Evolutionary conservation across 2,888 invertebrate genomes (phyloP).

Genomic region (Caenorhabditis wallacei): DNA sequence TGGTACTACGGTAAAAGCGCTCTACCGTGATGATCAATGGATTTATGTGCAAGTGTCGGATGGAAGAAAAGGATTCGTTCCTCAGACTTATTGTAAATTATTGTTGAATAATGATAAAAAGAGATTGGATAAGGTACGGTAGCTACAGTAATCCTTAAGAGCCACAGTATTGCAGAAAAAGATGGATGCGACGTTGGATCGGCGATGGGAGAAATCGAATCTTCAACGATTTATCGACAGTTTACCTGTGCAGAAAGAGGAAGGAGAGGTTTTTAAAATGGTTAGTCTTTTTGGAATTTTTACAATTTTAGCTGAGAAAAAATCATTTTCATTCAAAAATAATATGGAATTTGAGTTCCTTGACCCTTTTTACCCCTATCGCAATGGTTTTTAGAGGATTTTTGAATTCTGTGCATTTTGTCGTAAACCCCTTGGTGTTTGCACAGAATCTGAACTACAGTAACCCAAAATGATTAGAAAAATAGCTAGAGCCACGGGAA

Average conservation of each 20-base stretch:
- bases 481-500: too few species aligned
- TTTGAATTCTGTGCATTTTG: background rate
- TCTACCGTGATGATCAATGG: slow-evolving; percentile 73
- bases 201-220: slow-evolving; percentile 70
- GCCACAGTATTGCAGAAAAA: slow-evolving; percentile 48
- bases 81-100: slow-evolving; percentile 63
- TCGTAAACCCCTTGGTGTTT: too few species aligned
- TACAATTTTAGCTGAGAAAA: too few species aligned
- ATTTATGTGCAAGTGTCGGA: slow-evolving; percentile 68
- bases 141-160: background rate
- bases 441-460: too few species aligned
- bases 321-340: too few species aligned
- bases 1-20: slow-evolving; percentile 61
- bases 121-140: background rate
- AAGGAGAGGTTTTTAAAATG: slow-evolving; percentile 63
- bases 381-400: background rate
- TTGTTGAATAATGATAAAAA: slow-evolving; percentile 27
- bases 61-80: slow-evolving; percentile 69
- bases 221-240: slow-evolving; percentile 70
- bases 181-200: slow-evolving; percentile 41
- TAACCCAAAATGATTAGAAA: too few species aligned
- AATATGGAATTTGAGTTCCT: too few species aligned
- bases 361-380: too few species aligned
- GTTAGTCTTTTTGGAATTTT: slow-evolving; percentile 9
- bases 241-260: slow-evolving; percentile 68